A percentile compares a stretch with the other conserved stretches of the same genome.
Evolutionary conservation across 2,888 invertebrate genomes (phyloP).

Genomic region (Blastobasis adustella): DNA sequence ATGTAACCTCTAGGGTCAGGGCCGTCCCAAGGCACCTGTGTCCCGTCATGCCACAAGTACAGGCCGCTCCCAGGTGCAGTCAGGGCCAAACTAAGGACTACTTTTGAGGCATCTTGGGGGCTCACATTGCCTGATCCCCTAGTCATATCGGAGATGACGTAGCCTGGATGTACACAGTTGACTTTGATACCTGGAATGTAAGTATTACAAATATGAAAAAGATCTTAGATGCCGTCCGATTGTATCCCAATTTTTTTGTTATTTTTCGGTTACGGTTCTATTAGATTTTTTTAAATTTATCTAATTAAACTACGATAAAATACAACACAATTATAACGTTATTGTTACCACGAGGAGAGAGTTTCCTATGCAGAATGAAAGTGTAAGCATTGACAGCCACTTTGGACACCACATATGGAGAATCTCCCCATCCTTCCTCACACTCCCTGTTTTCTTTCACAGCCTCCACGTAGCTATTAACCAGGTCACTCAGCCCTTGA

Average conservation of each 20-base stretch:
- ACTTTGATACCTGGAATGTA: constrained; percentile 40
- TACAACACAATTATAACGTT: too few relatives aligned
- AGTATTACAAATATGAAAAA: too few relatives aligned
- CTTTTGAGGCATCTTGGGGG: constrained; percentile 37
- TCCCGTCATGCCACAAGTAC: constrained; percentile 51
- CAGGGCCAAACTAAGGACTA: constrained; percentile 31
- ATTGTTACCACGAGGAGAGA: constrained; percentile 36
- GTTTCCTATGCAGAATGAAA: constrained; percentile 75
- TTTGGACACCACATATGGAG: constrained; percentile 83
- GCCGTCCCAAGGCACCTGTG: constrained; percentile 50
- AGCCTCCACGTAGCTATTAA: constrained; percentile 77
- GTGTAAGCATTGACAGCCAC: constrained; percentile 82
- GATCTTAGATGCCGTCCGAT: too few relatives aligned
- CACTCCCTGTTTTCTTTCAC: constrained; percentile 42
- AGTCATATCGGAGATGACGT: constrained; percentile 63
- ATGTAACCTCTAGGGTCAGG: constrained; percentile 52
- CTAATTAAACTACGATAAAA: too few relatives aligned
- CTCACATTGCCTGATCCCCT: constrained; percentile 41
- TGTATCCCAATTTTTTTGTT: too few relatives aligned
- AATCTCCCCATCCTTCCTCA: constrained; percentile 72
- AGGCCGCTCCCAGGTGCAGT: constrained; percentile 29
- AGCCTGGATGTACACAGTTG: constrained; percentile 62
- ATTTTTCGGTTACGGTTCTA: too few relatives aligned
- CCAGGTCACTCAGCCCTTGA: constrained; percentile 69
- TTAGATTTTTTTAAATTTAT: too few relatives aligned